Base-by-base conservation (phyloP, 92 coral and sea anemone genomes). In the Meandrina meandrites region DNA sequence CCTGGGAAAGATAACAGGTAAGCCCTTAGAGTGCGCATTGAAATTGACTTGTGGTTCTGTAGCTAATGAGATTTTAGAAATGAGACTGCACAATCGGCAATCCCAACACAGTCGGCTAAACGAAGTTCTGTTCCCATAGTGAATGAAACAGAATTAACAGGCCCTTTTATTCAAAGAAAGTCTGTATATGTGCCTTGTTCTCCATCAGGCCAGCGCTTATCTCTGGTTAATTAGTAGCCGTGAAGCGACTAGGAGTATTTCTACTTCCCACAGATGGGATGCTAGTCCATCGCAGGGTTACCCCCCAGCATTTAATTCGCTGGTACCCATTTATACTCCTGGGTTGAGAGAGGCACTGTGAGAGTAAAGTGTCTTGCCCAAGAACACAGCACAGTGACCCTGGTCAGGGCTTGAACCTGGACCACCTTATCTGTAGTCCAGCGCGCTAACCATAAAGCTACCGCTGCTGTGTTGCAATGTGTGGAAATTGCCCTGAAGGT, bases 1-100 rank as follows among this genome's bases (percentile, higher is more conserved):
- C 99, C 99, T 14, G 99, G 99, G 11, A 97, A 95, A 70, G 99
- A 97, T 83, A 97, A 97, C 84, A 97, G 99, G 99, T 95, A 69
- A 24, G 88, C 15, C 51, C 12, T 60, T n/a, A n/a, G n/a, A n/a
- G 40, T 6, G 34, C 31, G 30, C 34, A n/a, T n/a, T n/a, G n/a
- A n/a, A n/a, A n/a, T n/a, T n/a, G n/a, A n/a, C n/a, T n/a, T 66
- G 32, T 66, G 34, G 17, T 6, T 8, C 17, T 27, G 10, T 24
- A 66, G 71, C 71, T 35, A 66, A 66, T 12, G 34, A 66, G 71
- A 27, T 27, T 27, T 35, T 66, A 10, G 4, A 66, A 27, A 66
- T 3, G 5, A 27, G 18, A 66, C 35, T 12, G 24, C 7, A 24
- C 66, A 48, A 40, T 40, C 9, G 53, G 12, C 6, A 40, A 40